phyloP scores from a whole-genome alignment of 2,888 invertebrate species.

The Agriotes lineatus region DNA sequence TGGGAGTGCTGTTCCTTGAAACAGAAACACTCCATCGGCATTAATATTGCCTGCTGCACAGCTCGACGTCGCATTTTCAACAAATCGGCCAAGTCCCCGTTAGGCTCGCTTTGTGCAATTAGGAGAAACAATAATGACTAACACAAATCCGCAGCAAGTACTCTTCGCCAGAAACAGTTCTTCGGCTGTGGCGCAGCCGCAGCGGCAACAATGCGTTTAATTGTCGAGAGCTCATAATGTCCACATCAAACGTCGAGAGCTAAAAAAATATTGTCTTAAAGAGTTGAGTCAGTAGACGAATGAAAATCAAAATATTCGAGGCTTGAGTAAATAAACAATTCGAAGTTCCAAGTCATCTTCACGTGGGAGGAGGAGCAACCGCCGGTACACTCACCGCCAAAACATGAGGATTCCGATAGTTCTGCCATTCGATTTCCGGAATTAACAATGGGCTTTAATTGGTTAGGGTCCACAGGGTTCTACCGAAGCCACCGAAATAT shows the following conservation, averaged over 20 bases:
- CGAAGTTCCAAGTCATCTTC: conserved; percentile 41
- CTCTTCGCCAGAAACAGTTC: neutral
- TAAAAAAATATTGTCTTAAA: conserved; percentile 46
- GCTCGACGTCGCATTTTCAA: neutral
- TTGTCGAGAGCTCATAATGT: conserved; percentile 43
- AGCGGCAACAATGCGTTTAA: conserved; percentile 41
- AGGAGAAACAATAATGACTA: neutral
- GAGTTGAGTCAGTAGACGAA: conserved; percentile 38
- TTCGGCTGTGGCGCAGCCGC: conserved; percentile 6
- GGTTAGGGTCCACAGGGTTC: no score
- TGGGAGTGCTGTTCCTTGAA: no score
- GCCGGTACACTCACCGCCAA: neutral
- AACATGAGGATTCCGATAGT: no score
- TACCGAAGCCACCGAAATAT: no score
- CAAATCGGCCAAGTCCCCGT: neutral
- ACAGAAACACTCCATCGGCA: neutral
- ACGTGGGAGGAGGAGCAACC: conserved; percentile 38
- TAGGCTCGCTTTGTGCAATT: neutral
- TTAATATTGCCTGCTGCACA: neutral
- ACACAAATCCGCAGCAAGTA: neutral
- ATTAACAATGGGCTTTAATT: no score
- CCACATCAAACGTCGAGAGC: conserved; percentile 44
- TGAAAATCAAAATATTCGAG: conserved; percentile 44
- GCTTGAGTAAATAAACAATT: conserved; percentile 44
- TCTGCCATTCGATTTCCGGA: no score